Conservation (phyloP, 1,140 invertebrate genomes). For the Mercenaria mercenaria region DNA sequence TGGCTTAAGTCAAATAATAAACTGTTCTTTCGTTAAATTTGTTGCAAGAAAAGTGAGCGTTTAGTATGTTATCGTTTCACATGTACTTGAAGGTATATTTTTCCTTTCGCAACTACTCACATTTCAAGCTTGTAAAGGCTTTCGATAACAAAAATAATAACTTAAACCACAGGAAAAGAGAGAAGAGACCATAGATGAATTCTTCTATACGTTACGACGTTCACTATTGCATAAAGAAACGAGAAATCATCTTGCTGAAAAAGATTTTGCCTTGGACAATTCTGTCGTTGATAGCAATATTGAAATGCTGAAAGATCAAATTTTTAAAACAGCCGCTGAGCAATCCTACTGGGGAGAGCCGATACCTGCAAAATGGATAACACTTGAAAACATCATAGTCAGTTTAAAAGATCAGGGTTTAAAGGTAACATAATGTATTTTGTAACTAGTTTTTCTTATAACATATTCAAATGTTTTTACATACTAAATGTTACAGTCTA, state of each 20-base stretch:
- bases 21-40: no score
- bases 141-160: no score
- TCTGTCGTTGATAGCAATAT: background rate
- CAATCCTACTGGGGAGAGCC: background rate
- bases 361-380: conserved; percentile 9
- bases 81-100: no score
- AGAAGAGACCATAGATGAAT: background rate
- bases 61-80: no score
- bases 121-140: no score
- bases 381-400: background rate
- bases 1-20: no score
- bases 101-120: no score
- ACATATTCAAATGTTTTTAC: no score
- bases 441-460: no score
- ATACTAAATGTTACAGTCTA: no score
- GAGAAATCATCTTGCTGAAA: background rate
- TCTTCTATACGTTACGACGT: background rate
- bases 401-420: background rate
- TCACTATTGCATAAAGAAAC: background rate
- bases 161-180: background rate
- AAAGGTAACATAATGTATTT: background rate
- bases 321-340: background rate
- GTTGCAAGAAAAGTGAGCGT: no score
- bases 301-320: background rate
- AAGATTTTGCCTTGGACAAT: background rate